These are phyloP conservation scores for Operophtera brumata DNA, from an alignment of 2,888 invertebrate genomes.

Conservation along the genomic window DNA sequence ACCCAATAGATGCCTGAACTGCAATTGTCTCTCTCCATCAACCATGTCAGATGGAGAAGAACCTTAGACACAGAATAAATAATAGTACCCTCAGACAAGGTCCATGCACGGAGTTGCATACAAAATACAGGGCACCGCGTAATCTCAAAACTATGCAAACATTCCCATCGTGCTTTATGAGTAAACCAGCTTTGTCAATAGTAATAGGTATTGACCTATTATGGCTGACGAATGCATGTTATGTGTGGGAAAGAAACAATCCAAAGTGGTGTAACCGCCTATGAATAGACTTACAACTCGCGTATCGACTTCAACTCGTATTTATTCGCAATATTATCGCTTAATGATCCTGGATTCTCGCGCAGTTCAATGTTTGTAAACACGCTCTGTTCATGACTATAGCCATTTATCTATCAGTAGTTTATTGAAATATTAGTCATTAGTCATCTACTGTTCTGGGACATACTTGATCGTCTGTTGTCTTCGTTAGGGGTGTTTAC, in stretches of 20 bases:
- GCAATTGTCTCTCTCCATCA: no score
- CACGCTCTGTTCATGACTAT: conserved; percentile 13
- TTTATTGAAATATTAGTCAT: conserved; percentile 3
- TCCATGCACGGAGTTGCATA: no score
- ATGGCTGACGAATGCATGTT: background rate
- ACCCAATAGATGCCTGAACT: no score
- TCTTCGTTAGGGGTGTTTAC: background rate
- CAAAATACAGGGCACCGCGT: background rate
- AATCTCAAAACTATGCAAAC: background rate
- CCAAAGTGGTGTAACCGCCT: background rate
- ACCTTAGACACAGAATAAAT: no score
- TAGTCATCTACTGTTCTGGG: conserved; percentile 12
- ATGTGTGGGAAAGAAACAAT: conserved; percentile 3
- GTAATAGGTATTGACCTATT: background rate
- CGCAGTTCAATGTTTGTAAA: conserved; percentile 11
- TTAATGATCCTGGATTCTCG: conserved; percentile 7
- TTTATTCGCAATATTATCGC: conserved; percentile 12
- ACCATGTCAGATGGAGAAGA: no score
- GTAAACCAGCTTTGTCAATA: background rate
- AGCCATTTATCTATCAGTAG: background rate
- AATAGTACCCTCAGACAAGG: no score
- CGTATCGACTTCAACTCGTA: background rate
- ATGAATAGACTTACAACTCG: no score
- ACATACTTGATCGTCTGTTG: conserved; percentile 5
- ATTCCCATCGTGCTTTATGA: background rate